phyloP scores from a whole-genome alignment of 2,888 invertebrate genomes.

The Platynereis dumerilii region DNA sequence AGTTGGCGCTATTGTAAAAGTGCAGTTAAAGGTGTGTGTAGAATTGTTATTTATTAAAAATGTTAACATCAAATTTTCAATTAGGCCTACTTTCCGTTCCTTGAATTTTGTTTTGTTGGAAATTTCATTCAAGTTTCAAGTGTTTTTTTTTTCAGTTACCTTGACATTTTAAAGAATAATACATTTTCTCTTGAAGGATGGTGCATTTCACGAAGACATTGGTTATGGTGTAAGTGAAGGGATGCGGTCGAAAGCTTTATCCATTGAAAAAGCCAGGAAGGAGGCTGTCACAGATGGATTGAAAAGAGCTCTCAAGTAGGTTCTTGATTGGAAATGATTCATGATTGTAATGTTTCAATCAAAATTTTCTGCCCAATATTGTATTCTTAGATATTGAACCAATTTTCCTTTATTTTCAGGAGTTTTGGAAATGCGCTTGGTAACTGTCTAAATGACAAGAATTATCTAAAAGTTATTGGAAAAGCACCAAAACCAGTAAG shows the following conservation, averaged over 20 bases:
- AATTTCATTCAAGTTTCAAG: background rate
- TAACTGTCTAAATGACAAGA: constrained; percentile 63
- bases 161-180: background rate
- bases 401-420: constrained; percentile 36
- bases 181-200: constrained; percentile 49
- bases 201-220: constrained; percentile 63
- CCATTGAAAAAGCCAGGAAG: constrained; percentile 63
- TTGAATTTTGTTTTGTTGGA: background rate
- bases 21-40: constrained; percentile 57
- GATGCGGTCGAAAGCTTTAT: constrained; percentile 63
- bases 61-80: too few relatives aligned
- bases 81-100: too few relatives aligned
- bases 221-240: constrained; percentile 65
- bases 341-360: background rate
- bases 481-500: constrained; percentile 56
- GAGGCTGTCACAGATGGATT: constrained; percentile 64
- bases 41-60: background rate
- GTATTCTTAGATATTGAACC: too few relatives aligned
- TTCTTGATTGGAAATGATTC: background rate
- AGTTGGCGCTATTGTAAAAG: constrained; percentile 63
- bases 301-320: constrained; percentile 63
- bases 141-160: background rate
- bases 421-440: constrained; percentile 64
- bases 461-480: constrained; percentile 58
- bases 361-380: too few relatives aligned